phyloP scores from a whole-genome alignment of 2,797 vertebrate genomes.

The Dendrocincla tyrannina region DNA sequence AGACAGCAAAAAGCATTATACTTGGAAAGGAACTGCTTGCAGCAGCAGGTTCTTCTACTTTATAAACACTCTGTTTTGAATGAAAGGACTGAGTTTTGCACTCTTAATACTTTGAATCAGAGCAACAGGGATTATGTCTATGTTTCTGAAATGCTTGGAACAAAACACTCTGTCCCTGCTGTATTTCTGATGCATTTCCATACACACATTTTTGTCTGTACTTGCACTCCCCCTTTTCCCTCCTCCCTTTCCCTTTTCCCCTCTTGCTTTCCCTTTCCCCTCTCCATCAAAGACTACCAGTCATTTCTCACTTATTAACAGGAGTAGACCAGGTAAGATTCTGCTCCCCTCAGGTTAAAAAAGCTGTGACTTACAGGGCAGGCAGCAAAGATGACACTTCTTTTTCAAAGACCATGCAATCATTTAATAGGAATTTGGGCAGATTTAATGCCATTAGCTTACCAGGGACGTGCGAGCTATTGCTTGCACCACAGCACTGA shows the following conservation, averaged over 20 bases:
- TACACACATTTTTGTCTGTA: neutral
- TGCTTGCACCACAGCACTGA: constrained; percentile 87
- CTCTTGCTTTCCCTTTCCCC: neutral
- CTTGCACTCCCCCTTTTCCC: neutral
- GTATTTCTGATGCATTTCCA: neutral
- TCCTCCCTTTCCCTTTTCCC: neutral
- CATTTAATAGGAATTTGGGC: neutral
- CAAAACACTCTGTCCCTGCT: neutral
- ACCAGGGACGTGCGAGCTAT: constrained; percentile 88
- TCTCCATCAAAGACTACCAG: neutral
- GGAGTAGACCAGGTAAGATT: neutral
- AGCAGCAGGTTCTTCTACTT: constrained; percentile 19
- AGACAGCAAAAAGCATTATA: neutral
- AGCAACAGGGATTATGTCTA: neutral
- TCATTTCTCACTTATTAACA: neutral
- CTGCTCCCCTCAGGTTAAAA: neutral
- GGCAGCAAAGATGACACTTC: neutral
- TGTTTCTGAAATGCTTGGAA: constrained; percentile 15
- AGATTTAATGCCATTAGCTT: constrained; percentile 38
- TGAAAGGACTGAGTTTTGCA: neutral
- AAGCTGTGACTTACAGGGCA: neutral
- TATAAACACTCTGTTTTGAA: constrained; percentile 12
- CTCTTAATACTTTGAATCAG: neutral
- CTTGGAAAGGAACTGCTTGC: constrained; percentile 37
- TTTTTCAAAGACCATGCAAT: neutral